Base-by-base conservation (phyloP, 2,888 invertebrate species). In the Automeris io region DNA sequence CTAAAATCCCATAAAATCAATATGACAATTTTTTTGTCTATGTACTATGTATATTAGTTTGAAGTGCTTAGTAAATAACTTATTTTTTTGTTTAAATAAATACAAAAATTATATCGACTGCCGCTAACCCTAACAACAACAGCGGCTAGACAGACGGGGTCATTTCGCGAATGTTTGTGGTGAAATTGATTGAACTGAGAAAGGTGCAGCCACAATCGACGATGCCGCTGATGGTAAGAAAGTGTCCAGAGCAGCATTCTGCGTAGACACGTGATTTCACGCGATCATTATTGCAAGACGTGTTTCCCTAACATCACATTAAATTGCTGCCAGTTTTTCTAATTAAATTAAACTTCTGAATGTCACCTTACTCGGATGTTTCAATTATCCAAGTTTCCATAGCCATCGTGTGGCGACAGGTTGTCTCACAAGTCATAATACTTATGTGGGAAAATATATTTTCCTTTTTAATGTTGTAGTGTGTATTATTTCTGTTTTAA, bases 141-240 rank as follows among this genome's bases (percentile, higher is more conserved):
- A 23, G 22, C 26, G 37, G 48, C 44, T 36, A 46, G 39, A 45
- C 43, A 48, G 41, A 41, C 46, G 44, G 36, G 41, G 40, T 35
- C 43, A 39, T 42, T 21, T 54, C 47, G 49, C 55, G 54, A 61
- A 61, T 65, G 51, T 57, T 60, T 63, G 56, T 47, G 48, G 67
- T 65, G 67, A 67, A 72, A 74, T 59, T 65, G 66, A 68, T 70
- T 43, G 46, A 43, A 47, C 42, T 33, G 41, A 43, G 44, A 41
- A 41, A 47, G 40, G 40, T 40, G 45, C 32, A 24, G 42, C 37
- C 38, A 43, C 44, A 44, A 44, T 46, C 41, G 46, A 41, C 39
- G 33, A 37, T 39, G 33, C 51, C 47, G 42, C 45, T 41, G 47
- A 53, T 53, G 59, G 57, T 46, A 61, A 46, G 64, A 63, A 64